phyloP scores from a whole-genome alignment of 2,113 vertebrate species.

The Cisticola juncidis region DNA sequence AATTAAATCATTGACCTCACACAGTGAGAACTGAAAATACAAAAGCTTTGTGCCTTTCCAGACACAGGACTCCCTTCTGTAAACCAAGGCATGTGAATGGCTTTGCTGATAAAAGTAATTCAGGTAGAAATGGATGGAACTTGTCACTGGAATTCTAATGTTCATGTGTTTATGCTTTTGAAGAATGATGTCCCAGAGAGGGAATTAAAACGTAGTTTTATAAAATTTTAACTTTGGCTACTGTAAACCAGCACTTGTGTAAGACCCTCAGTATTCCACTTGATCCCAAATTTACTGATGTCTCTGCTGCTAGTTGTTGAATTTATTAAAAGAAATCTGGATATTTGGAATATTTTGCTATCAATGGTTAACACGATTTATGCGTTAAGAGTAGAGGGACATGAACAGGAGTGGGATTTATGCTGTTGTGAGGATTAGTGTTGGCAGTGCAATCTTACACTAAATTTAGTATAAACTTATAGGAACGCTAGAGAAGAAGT shows the following conservation, averaged over 20 bases:
- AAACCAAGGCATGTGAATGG: not conserved
- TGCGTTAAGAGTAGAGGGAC: not conserved
- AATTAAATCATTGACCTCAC: conserved; percentile 33
- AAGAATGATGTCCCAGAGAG: not conserved
- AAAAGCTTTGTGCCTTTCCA: conserved; percentile 9
- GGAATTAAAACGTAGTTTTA: not conserved
- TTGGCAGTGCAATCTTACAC: not conserved
- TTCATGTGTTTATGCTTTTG: not conserved
- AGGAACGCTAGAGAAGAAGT: not conserved
- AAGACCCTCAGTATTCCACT: not conserved
- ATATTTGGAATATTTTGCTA: not conserved
- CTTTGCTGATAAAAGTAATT: not conserved
- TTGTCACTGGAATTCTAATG: not conserved
- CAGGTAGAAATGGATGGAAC: not conserved
- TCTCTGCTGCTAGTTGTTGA: not conserved
- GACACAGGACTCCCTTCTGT: not conserved
- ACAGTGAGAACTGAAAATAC: not conserved
- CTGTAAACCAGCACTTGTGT: not conserved
- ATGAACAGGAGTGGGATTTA: not conserved
- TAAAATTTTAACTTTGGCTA: not conserved
- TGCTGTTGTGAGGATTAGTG: not conserved
- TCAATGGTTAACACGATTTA: rapidly evolving
- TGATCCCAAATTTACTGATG: not conserved
- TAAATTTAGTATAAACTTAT: not conserved
- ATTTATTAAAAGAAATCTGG: not conserved